Conservation (phyloP, 1,140 invertebrate species). For the Camponotus floridanus region DNA sequence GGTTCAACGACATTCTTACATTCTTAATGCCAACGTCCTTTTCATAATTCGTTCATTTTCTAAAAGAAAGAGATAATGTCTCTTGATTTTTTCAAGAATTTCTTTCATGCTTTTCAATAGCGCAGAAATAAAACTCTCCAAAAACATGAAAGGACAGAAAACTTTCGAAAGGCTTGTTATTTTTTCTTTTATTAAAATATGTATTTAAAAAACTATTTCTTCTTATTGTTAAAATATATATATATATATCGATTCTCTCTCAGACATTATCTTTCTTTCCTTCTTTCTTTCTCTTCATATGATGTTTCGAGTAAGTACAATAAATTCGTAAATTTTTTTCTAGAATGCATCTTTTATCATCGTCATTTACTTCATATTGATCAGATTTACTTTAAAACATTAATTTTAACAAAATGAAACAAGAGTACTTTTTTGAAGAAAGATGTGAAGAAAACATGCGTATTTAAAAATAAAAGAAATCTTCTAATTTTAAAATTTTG, state of each 20-base stretch:
- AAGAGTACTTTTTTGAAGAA: no score
- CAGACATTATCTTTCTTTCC: no score
- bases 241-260: neutral
- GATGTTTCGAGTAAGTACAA: no score
- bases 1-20: neutral
- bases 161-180: neutral
- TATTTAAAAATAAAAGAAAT: no score
- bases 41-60: slow-evolving; percentile 17
- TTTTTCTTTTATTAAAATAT: neutral
- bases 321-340: no score
- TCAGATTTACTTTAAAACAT: no score
- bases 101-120: neutral
- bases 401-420: no score
- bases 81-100: neutral
- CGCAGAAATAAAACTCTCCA: neutral
- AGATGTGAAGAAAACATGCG: no score
- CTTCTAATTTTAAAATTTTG: no score
- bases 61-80: neutral
- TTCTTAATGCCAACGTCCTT: neutral
- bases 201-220: no score
- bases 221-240: neutral
- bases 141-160: neutral
- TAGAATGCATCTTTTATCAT: no score
- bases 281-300: neutral
- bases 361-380: no score